Conservation (phyloP, 2,113 vertebrate species). For the Platycercus adscitus region DNA sequence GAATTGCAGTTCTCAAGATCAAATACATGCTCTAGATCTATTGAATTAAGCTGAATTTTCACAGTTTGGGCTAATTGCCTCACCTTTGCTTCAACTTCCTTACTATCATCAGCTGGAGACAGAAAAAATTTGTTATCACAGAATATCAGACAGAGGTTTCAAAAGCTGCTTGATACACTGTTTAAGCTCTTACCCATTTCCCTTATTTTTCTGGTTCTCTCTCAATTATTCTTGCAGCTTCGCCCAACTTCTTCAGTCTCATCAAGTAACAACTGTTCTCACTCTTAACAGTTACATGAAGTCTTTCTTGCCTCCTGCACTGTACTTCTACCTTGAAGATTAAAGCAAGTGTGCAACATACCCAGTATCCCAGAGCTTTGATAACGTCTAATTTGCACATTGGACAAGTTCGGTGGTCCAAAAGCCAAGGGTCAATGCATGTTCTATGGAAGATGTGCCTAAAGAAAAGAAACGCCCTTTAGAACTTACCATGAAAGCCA, state of each 20-base stretch:
- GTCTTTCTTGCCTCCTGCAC: background rate
- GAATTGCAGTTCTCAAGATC: background rate
- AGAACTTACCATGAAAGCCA: background rate
- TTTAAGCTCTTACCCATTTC: background rate
- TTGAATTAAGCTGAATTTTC: background rate
- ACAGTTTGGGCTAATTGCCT: background rate
- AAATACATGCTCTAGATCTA: background rate
- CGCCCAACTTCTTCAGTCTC: background rate
- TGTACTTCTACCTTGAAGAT: background rate
- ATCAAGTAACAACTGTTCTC: background rate
- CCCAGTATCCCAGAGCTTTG: slow-evolving; percentile 85
- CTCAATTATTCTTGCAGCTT: background rate
- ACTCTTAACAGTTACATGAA: background rate
- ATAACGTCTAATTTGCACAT: slow-evolving; percentile 88
- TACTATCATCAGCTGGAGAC: background rate
- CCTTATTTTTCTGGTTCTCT: background rate
- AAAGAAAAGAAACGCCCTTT: slow-evolving; percentile 60
- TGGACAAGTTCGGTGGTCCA: slow-evolving; percentile 85
- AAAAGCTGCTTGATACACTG: background rate
- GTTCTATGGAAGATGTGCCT: slow-evolving; percentile 85
- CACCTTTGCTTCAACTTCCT: background rate
- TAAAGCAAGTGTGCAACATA: slow-evolving; percentile 71
- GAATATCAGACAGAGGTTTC: background rate
- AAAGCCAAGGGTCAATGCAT: slow-evolving; percentile 85
- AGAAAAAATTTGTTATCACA: background rate